Percentiles rank a stretch among this genome's conserved stretches.
Evolutionary conservation across 2,888 invertebrate species (phyloP).

Genomic region (Seira ritae): DNA sequence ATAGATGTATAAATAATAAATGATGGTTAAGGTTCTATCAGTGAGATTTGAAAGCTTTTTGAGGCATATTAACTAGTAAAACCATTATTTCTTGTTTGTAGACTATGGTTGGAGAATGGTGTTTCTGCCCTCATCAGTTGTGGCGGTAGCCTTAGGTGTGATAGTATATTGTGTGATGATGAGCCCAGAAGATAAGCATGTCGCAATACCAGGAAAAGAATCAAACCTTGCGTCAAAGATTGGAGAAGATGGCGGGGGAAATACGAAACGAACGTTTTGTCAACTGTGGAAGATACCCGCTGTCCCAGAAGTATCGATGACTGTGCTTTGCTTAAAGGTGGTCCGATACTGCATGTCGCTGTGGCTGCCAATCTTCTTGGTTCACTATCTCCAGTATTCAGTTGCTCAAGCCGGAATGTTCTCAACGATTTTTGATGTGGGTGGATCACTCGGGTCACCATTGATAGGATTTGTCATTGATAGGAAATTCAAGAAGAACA

Average conservation of each 20-base stretch:
- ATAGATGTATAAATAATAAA: too few relatives aligned
- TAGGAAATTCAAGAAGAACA: slow-evolving; percentile 75
- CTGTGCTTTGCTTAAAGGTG: slow-evolving; percentile 77
- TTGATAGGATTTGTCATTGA: slow-evolving; percentile 76
- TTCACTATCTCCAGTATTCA: slow-evolving; percentile 75
- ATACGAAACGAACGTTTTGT: slow-evolving; percentile 56
- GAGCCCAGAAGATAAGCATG: slow-evolving; percentile 68
- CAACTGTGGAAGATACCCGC: slow-evolving; percentile 75
- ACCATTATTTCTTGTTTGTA: slow-evolving; percentile 40
- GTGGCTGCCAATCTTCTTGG: slow-evolving; percentile 77
- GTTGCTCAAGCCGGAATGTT: slow-evolving; percentile 76
- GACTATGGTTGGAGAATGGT: slow-evolving; percentile 76
- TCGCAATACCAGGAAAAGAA: slow-evolving; percentile 70
- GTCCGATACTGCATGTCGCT: slow-evolving; percentile 78
- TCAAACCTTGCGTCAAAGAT: slow-evolving; percentile 45
- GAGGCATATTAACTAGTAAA: too few relatives aligned
- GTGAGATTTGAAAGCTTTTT: too few relatives aligned
- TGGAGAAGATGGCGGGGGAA: slow-evolving; percentile 43
- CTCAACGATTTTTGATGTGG: slow-evolving; percentile 77
- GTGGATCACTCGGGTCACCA: slow-evolving; percentile 77
- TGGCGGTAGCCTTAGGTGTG: slow-evolving; percentile 75
- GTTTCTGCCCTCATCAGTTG: slow-evolving; percentile 75
- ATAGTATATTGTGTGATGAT: slow-evolving; percentile 68
- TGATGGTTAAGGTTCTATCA: too few relatives aligned
- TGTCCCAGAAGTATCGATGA: slow-evolving; percentile 76